Conservation (phyloP, 1,140 invertebrate genomes). For the Drosophila leontia region DNA sequence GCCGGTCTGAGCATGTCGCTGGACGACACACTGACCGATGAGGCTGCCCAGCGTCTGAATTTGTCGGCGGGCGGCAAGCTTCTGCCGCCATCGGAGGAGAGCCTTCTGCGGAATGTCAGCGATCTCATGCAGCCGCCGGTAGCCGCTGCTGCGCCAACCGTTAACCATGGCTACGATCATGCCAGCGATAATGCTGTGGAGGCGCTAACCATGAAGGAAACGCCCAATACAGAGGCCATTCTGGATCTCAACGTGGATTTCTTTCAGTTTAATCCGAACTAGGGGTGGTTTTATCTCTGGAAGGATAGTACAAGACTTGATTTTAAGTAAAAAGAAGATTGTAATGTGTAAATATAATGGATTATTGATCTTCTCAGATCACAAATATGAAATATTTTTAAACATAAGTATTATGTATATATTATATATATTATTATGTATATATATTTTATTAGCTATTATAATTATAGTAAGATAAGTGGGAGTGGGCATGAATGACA, state of each 20-base stretch:
- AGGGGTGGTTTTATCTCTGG: background rate
- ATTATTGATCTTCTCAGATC: background rate
- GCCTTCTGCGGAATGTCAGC: slow-evolving; percentile 73
- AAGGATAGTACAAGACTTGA: background rate
- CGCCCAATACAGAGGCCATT: slow-evolving; percentile 56
- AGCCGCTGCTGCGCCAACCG: slow-evolving; percentile 45
- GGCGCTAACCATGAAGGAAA: slow-evolving; percentile 77
- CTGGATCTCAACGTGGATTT: slow-evolving; percentile 80
- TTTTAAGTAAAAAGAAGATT: background rate
- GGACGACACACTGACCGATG: slow-evolving; percentile 79
- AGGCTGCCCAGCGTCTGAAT: slow-evolving; percentile 81
- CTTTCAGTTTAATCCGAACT: slow-evolving; percentile 80
- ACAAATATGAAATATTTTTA: background rate
- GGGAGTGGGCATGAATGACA: background rate
- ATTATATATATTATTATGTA: too few species aligned
- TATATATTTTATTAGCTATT: too few species aligned
- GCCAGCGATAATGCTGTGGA: slow-evolving; percentile 83
- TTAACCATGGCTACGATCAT: slow-evolving; percentile 77
- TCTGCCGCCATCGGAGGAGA: slow-evolving; percentile 80
- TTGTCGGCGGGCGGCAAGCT: slow-evolving; percentile 78
- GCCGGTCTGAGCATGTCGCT: slow-evolving; percentile 77
- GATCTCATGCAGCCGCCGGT: slow-evolving; percentile 77
- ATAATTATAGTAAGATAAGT: background rate
- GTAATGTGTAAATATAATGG: background rate
- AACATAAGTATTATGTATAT: background rate